Evolutionary conservation across 2,797 vertebrate species (phyloP).

Genomic region (Propithecus deckenii): DNA sequence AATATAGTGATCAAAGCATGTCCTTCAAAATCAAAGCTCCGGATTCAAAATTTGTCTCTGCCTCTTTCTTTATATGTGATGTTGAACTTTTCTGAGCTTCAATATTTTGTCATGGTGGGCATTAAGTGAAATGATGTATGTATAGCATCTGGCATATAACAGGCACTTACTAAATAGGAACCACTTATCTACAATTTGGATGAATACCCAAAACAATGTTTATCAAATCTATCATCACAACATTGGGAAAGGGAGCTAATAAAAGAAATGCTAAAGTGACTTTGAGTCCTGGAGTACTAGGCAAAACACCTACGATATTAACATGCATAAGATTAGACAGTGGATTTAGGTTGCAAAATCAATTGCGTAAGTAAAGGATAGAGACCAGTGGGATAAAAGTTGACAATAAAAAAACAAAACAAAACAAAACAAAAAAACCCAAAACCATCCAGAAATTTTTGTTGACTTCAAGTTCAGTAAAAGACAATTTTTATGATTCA

Average conservation of each 20-base stretch:
- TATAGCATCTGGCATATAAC: neutral
- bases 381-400: neutral
- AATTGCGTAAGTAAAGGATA: neutral
- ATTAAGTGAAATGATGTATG: neutral
- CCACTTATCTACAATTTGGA: neutral
- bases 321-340: neutral
- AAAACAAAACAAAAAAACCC: neutral
- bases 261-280: neutral
- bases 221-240: neutral
- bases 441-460: neutral
- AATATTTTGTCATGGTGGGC: neutral
- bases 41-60: neutral
- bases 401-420: neutral
- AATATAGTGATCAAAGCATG: neutral
- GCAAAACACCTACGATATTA: neutral
- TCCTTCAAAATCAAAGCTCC: constrained; percentile 7
- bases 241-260: neutral
- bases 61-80: neutral
- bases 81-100: neutral
- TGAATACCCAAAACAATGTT: neutral
- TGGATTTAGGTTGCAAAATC: neutral
- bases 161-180: neutral
- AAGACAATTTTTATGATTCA: neutral
- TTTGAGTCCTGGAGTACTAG: neutral
- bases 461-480: constrained; percentile 7